Base-by-base conservation (phyloP, 1,140 invertebrate species). In the Ips nitidus region DNA sequence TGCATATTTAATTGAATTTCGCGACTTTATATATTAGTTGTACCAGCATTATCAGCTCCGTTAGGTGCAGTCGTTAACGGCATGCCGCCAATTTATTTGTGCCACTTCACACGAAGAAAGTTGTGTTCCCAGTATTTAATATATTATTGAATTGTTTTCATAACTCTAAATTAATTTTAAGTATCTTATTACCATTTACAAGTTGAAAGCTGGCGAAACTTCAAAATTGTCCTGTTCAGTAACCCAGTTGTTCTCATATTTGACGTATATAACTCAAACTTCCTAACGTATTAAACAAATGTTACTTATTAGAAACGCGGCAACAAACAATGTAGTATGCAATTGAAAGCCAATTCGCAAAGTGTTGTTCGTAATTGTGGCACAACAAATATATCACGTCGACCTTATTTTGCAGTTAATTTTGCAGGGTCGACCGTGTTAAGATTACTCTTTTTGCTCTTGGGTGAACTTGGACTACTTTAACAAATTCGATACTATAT, bases 391-490 rank as follows among this genome's bases (percentile, higher is more conserved):
- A 43, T 42, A 42, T 53, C 52, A 65, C 52, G 62, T 65, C 62
- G 41, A 42, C 62, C 52, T 55, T 43, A 22, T 38, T 65, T 65
- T 55, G 53, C 42, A 8, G 52, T 40, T 56, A n/a, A 22, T 55
- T 41, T 65, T 39, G 62, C 62, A 65, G 62, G 62, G 62, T 55
- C 62, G 62, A 56, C 62, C 5, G 43, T 8, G 53, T 22, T n/a
- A 56, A 56, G 53, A 56, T 36, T 37, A 37, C 22, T 42, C 56
- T 66, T 66, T 66, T 53, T 55, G 64, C 64, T 45, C 40, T 57
- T 37, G 43, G 41, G 37, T 43, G 64, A 66, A 66, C 64, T 66
- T 66, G 64, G 64, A 66, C 64, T 58, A 66, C 53, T 66, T 66
- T 41, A 47, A 40, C 22, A 22, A 22, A 22, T 0, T 22, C 22